Base-by-base conservation (phyloP, 2,113 vertebrate species). In the Sialia sialis region DNA sequence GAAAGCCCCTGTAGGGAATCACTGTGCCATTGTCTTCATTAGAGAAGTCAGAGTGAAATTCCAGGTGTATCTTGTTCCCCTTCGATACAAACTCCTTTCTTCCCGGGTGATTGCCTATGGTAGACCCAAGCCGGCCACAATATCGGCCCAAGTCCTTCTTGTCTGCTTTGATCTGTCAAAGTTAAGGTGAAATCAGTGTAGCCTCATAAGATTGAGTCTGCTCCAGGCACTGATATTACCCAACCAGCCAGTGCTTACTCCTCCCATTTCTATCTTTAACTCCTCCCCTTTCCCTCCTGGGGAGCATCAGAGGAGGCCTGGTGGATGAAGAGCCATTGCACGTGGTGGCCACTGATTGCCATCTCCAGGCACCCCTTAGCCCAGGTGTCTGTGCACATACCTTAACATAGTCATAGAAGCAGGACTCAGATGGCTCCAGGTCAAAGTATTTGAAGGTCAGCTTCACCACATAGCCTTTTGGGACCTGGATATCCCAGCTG, bases 351-450 rank as follows among this genome's bases (percentile, higher is more conserved):
- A 32, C 70, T 27, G 77, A 18, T 16, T 26, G 38, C 39, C 39
- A 38, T 14, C 32, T n/a, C 34, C 8, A 54, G 66, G 14, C 18
- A 17, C 30, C 32, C 36, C 26, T 16, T 23, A 54, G 68, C 51
- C 41, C 48, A 22, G 9, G 9, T 25, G 44, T 46, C 49, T 41
- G 4, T 4, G 56, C 27, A 81, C 97, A 11, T 97, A 99, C 99
- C 98, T 98, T 98, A 62, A 99, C 98, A 63, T 98, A 98, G 93
- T 99, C 99, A 72, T 99, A 99, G 87, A 96, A 96, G 90, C 99
- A 99, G 95, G 95, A 96, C 44, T 89, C 93, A 2, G 99, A 99
- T 5, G 98, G 98, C 84, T 99, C 99, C 58, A 99, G 94, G 81
- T 99, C 99, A 96, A 99, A 98, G 67, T 98, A 98, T 63, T 96